Conservation (phyloP, 2,797 vertebrate species). For the Jordanella pulchra region DNA sequence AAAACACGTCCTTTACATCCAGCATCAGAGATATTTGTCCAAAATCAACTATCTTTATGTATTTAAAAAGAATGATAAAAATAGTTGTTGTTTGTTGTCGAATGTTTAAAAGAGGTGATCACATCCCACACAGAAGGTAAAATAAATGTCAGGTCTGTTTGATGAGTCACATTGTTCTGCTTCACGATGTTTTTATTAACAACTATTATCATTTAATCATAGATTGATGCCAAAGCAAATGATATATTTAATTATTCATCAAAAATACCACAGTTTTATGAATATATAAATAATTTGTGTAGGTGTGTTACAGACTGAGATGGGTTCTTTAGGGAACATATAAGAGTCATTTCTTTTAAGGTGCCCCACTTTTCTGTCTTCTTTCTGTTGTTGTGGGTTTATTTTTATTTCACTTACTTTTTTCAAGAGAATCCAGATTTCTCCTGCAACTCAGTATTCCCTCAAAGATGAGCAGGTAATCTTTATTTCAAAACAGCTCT, state of each 20-base stretch:
- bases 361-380: slow-evolving; percentile 12
- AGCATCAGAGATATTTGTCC: background rate
- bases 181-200: background rate
- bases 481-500: slow-evolving; percentile 66
- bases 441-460: slow-evolving; percentile 33
- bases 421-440: slow-evolving; percentile 26
- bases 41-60: background rate
- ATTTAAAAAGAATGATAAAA: background rate
- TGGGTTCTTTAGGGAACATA: slow-evolving; percentile 12
- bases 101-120: background rate
- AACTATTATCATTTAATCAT: background rate
- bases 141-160: background rate
- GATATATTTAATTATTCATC: slow-evolving; percentile 31
- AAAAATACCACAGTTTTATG: background rate
- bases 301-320: slow-evolving; percentile 26
- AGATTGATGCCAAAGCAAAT: background rate
- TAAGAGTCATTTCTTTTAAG: slow-evolving; percentile 21
- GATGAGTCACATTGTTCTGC: background rate
- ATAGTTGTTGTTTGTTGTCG: background rate
- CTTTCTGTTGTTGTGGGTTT: slow-evolving; percentile 7
- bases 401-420: slow-evolving; percentile 10
- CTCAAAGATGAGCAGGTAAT: slow-evolving; percentile 39
- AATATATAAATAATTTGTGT: background rate
- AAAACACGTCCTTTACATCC: background rate
- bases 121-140: background rate